Evolutionary conservation across 2,888 invertebrate species (phyloP), one percentile per base, ranked within the genome.

Genomic region (Drosophila dives): DNA sequence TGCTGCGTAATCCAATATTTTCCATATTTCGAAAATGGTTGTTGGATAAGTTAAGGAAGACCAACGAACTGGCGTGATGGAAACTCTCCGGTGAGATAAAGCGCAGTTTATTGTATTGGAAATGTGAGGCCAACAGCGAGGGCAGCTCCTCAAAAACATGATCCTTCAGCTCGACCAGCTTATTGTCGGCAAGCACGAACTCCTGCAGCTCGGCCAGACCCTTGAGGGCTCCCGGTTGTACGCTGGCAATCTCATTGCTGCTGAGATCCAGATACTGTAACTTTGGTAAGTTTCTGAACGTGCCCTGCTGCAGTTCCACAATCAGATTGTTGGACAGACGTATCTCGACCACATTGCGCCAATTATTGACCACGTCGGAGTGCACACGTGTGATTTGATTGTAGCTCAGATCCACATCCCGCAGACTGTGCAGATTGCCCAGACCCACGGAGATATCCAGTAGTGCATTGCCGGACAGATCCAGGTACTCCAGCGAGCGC

Each of bases 11-110:
- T 0, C 97, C 97, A 40, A 96, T 95, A 82, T 96, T 95, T 72
- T 97, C 96, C 86, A 98, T 93, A 61, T 94, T 95, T 7, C 94
- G 94, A 66, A 98, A 94, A 80, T 96, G 95, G 93, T 98, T 98
- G 87, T 96, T 94, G 81, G 97, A 97, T 74, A 98, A 93, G 93
- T 98, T 98, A 58, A 98, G 93, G 91, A 97, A 96, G 65, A 97
- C 94, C 63, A 98, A 94, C 56, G 96, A 95, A 0, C 97, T 96
- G 29, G 97, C 95, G 83, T 96, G 95, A 76, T 96, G 95, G 91
- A 98, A 97, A 4, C 97, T 96, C 79, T 95, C 94, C 34, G 94
- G 94, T 0, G 96, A 95, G 75, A 97, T 95, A 83, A 94, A 95
- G 81, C 95, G 95, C 60, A 97, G 92, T 60, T 95, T 94, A 91